Evolutionary conservation across 1,140 invertebrate genomes (phyloP).

Genomic region (Drosophila pectinifera): DNA sequence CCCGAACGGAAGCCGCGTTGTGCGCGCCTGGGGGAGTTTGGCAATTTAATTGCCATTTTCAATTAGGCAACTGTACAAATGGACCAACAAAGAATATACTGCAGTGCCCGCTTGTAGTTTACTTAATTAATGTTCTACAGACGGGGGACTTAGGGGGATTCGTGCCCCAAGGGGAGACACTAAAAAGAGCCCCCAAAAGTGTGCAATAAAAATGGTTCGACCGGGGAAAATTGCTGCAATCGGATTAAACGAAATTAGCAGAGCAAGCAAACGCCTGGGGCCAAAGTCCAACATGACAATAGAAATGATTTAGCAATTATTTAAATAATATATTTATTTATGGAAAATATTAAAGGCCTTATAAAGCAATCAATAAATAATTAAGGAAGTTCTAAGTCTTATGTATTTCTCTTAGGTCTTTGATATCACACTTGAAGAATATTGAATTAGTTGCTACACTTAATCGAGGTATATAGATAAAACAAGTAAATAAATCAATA

Average conservation of each 20-base stretch:
- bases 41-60: constrained; percentile 73
- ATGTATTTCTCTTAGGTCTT: too few relatives aligned
- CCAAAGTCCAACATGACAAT: neutral
- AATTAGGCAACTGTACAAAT: constrained; percentile 65
- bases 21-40: constrained; percentile 17
- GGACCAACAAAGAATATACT: constrained; percentile 35
- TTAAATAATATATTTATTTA: too few relatives aligned
- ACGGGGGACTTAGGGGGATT: constrained; percentile 9
- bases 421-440: too few relatives aligned
- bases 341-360: too few relatives aligned
- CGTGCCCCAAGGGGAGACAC: constrained; percentile 7
- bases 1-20: constrained; percentile 17
- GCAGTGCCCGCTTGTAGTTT: constrained; percentile 38
- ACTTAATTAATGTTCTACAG: constrained; percentile 46
- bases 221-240: constrained; percentile 11
- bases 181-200: constrained; percentile 20
- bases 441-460: too few relatives aligned
- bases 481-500: too few relatives aligned
- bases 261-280: neutral
- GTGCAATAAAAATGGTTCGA: constrained; percentile 23
- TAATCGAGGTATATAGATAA: too few relatives aligned
- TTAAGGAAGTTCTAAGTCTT: too few relatives aligned
- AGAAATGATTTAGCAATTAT: neutral
- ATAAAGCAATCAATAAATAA: too few relatives aligned
- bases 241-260: constrained; percentile 16